A percentile compares a stretch with the other conserved stretches of the same genome.
These are phyloP conservation scores for Actenoides hombroni DNA, from an alignment of 2,113 vertebrate genomes.

Conservation along the genomic window DNA sequence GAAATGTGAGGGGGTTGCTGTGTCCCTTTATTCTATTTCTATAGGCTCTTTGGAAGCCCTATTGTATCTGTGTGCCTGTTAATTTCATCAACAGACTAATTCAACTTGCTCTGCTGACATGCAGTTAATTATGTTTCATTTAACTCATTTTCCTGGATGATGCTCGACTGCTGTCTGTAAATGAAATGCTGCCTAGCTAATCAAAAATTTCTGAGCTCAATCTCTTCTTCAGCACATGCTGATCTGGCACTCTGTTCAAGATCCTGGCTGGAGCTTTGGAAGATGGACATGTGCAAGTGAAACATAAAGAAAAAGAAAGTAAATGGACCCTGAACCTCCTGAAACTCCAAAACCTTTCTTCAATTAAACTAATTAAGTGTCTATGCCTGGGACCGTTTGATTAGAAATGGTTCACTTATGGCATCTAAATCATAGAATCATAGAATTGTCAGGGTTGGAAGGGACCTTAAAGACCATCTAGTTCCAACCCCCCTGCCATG, in stretches of 20 bases:
- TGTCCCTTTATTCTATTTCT: not conserved
- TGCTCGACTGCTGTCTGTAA: conserved; percentile 36
- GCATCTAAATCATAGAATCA: not conserved
- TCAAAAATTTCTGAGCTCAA: conserved; percentile 1
- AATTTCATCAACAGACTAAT: conserved; percentile 33
- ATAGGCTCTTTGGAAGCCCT: not conserved
- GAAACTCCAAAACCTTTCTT: not conserved
- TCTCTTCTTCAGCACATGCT: not conserved
- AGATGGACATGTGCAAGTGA: not conserved
- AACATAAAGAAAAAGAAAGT: not conserved
- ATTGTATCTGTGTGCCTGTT: not conserved
- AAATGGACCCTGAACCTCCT: not conserved
- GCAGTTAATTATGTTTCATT: conserved; percentile 33
- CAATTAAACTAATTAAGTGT: not conserved
- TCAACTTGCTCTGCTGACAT: conserved; percentile 33
- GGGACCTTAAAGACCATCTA: too few relatives aligned
- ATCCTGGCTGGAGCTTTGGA: not conserved
- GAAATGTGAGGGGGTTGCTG: not conserved
- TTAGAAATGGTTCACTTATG: not conserved
- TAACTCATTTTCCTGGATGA: conserved; percentile 47
- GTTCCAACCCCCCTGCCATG: too few relatives aligned
- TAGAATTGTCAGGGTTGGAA: too few relatives aligned
- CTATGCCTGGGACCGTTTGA: not conserved
- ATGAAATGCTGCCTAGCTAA: conserved; percentile 34
- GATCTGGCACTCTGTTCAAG: not conserved